A percentile compares a stretch with the other conserved stretches of the same genome.
Conservation (phyloP, 2,797 vertebrate species). For the Sebastes wilsoni region DNA sequence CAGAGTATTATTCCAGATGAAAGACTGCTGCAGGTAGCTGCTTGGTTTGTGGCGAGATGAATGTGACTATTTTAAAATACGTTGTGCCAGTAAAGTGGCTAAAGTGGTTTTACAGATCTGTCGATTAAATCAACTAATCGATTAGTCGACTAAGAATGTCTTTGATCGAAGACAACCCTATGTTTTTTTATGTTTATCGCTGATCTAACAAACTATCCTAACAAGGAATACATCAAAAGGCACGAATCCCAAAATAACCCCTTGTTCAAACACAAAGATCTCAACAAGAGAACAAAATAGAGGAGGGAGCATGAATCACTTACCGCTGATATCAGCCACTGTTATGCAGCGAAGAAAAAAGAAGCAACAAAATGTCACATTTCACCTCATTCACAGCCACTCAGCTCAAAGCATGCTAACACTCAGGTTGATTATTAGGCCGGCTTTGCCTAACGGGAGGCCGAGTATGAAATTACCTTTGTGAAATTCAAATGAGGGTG, state of each 20-base stretch:
- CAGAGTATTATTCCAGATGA: slow-evolving; percentile 9
- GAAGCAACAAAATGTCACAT: slow-evolving; percentile 50
- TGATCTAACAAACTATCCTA: neutral
- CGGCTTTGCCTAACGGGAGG: slow-evolving; percentile 36
- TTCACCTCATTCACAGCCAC: slow-evolving; percentile 14
- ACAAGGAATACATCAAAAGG: neutral
- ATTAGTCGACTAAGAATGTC: neutral
- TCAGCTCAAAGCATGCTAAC: slow-evolving; percentile 6
- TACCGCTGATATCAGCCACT: slow-evolving; percentile 74
- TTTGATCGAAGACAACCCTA: neutral
- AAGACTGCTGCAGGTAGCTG: slow-evolving; percentile 27
- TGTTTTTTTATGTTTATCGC: neutral
- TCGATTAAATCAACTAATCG: neutral
- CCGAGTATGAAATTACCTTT: slow-evolving; percentile 55
- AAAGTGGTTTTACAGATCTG: too few species aligned
- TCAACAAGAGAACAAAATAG: neutral
- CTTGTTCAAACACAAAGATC: neutral
- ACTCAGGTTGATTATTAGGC: slow-evolving; percentile 13
- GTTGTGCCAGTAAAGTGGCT: slow-evolving; percentile 40
- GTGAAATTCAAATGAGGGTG: slow-evolving; percentile 63
- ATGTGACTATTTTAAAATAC: slow-evolving; percentile 51
- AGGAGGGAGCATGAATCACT: slow-evolving; percentile 54
- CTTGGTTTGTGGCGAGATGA: slow-evolving; percentile 53
- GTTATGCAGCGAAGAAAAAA: slow-evolving; percentile 58
- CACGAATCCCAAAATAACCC: neutral